These are phyloP conservation scores for Ips typographus DNA, from an alignment of 1,140 invertebrate genomes.

Conservation along the genomic window DNA sequence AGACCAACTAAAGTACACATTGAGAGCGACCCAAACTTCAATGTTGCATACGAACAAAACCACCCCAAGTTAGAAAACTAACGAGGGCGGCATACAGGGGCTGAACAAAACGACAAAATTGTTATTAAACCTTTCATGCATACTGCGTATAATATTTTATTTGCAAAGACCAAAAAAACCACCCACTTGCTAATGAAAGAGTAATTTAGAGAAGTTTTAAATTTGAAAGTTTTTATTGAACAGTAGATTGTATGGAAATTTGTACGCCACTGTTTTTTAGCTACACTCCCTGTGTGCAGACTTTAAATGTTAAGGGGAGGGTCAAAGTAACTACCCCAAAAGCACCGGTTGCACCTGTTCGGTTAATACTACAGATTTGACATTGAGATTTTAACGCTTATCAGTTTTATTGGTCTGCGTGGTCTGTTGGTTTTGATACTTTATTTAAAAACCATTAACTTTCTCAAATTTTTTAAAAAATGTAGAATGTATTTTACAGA, in stretches of 20 bases:
- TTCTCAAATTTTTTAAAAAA: neutral
- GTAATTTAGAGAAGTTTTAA: neutral
- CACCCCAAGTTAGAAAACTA: constrained; percentile 14
- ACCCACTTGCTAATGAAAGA: neutral
- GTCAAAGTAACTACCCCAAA: constrained; percentile 33
- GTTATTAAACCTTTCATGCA: neutral
- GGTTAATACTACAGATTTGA: constrained; percentile 38
- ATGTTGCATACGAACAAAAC: constrained; percentile 38
- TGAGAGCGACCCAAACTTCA: constrained; percentile 37
- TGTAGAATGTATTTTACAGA: too few relatives aligned
- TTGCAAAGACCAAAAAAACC: neutral
- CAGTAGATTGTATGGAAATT: neutral
- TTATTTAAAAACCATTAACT: constrained; percentile 33
- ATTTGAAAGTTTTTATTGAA: neutral
- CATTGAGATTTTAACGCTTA: constrained; percentile 38
- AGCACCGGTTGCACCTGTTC: constrained; percentile 35
- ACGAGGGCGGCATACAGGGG: constrained; percentile 15
- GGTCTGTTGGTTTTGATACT: constrained; percentile 30
- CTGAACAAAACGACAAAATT: neutral
- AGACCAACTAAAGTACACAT: constrained; percentile 23
- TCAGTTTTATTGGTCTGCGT: constrained; percentile 31
- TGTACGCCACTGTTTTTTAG: neutral
- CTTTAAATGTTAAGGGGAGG: constrained; percentile 19
- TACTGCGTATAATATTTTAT: neutral
- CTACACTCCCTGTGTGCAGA: neutral